Evolutionary conservation across 2,113 vertebrate genomes (phyloP), one percentile per base, ranked within the genome.

Genomic region (Indicator indicator): DNA sequence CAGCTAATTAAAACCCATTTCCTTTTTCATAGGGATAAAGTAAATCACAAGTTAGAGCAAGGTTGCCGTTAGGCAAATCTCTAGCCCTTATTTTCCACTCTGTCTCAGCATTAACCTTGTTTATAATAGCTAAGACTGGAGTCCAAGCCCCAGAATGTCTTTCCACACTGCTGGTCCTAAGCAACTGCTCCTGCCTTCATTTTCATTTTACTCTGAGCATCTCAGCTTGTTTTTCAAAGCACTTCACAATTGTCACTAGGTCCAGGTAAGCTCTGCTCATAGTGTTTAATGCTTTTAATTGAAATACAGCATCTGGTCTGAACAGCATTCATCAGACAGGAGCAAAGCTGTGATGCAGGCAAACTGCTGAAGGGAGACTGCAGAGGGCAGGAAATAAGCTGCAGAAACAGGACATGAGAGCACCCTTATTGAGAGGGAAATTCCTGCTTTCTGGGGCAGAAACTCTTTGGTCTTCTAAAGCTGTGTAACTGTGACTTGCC

Each of bases 191-290:
- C 52, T 70, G 50, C 60, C 65, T 32, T 56, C 44, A 12, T 68
- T 52, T 52, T 26, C 28, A 15, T 50, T 67, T 44, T 16, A 28
- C 38, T 59, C 42, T 16, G 10, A 44, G 52, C 40, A 30, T 26
- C 44, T 8, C 44, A 58, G 46, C 56, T 84, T 72, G 54, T 63
- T 65, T 65, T 60, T 58, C 69, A 33, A 68, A 81, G 36, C 56
- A 50, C 1, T 0, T n/a, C 10, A 65, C 8, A 59, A 11, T 0
- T 38, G 9, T 46, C 18, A 3, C 11, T 21, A 12, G 46, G 12
- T 18, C 15, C 26, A 15, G 38, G 13, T 46, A 30, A 54, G 44
- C 62, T 90, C 72, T 70, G 30, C 58, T 75, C 32, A 8, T 2
- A 8, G 59, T 1, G 0, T 28, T 70, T 36, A 55, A 23, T 6